Evolutionary conservation across 2,113 vertebrate genomes (phyloP), one percentile per base, ranked within the genome.

Genomic region (Mixornis gularis): DNA sequence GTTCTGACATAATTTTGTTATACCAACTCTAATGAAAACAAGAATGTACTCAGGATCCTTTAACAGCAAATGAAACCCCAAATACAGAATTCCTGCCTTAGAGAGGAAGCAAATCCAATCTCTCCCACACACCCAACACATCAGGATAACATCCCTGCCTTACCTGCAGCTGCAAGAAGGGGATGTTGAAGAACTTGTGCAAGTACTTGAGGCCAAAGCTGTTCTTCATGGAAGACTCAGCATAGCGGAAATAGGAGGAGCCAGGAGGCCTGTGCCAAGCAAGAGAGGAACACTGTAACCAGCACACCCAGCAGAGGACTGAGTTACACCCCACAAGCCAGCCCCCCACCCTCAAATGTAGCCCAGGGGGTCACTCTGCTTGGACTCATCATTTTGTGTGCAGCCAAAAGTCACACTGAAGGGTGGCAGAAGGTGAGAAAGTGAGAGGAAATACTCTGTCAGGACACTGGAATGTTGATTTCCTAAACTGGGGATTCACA

Each of bases 221-320:
- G 55, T 99, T 99, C 98, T 98, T 99, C 99, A 99, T 99, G 76
- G 99, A 99, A 83, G 99, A 99, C 95, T 99, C 99, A 17, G 99
- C 99, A 5, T 99, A 99, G 85, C 98, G 99, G 94, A 99, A 99
- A 86, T 99, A 99, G 8, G 99, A 99, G 15, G 99, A 98, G 44
- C 99, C 99, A 0, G 98, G 98, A 20, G 99, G 98, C 87, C 99
- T 99, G 97, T 60, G 29, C 22, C 81, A 65, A 95, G 24, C 1
- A 78, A 83, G 79, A 87, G 71, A 83, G 74, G 60, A 72, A 32
- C 74, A 70, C 13, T 84, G 85, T 51, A 71, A 14, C 52, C 44
- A 64, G 51, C 20, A 46, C 40, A 58, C 0, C 40, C 26, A 20
- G 30, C 26, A 49, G 20, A 19, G 38, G 32, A 19, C 34, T 79